Conservation (phyloP, 2,888 invertebrate species). For the Meandrusa payeni region DNA sequence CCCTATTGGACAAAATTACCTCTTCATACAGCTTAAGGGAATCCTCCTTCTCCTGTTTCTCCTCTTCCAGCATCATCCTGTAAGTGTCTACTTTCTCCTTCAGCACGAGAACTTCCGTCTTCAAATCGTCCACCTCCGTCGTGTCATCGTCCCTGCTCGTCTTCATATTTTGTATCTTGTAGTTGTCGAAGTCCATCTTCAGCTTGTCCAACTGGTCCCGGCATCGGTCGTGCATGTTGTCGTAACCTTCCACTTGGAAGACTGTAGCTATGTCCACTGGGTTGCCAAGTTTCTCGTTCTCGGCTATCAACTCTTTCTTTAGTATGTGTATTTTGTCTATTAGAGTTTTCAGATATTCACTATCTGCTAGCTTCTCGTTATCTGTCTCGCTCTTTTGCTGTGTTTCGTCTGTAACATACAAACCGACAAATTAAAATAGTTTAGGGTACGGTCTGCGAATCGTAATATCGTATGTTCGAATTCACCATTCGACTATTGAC, state of each 20-base stretch:
- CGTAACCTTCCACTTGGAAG: slow-evolving; percentile 66
- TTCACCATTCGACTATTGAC: too few relatives aligned
- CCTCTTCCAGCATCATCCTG: slow-evolving; percentile 82
- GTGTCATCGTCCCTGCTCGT: slow-evolving; percentile 44
- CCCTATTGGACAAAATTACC: too few relatives aligned
- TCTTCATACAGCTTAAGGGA: slow-evolving; percentile 80
- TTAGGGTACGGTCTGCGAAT: too few relatives aligned
- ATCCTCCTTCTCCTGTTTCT: slow-evolving; percentile 82
- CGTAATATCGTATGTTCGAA: too few relatives aligned
- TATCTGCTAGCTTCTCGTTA: slow-evolving; percentile 65
- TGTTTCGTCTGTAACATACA: slow-evolving; percentile 38
- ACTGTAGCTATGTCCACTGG: slow-evolving; percentile 82
- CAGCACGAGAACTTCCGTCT: slow-evolving; percentile 82
- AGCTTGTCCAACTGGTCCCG: slow-evolving; percentile 83
- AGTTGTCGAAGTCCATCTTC: slow-evolving; percentile 84
- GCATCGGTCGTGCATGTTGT: slow-evolving; percentile 78
- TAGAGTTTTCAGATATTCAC: slow-evolving; percentile 77
- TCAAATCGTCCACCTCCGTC: slow-evolving; percentile 69
- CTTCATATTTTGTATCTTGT: slow-evolving; percentile 70
- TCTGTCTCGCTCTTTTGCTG: slow-evolving; percentile 64
- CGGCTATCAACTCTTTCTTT: slow-evolving; percentile 80
- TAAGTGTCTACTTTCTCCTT: slow-evolving; percentile 84
- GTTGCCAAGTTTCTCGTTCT: slow-evolving; percentile 81
- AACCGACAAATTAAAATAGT: too few relatives aligned
- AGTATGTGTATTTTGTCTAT: slow-evolving; percentile 84